Evolutionary conservation across 2,113 vertebrate genomes (phyloP), one percentile per base, ranked within the genome.

Genomic region (Anhinga rufa): DNA sequence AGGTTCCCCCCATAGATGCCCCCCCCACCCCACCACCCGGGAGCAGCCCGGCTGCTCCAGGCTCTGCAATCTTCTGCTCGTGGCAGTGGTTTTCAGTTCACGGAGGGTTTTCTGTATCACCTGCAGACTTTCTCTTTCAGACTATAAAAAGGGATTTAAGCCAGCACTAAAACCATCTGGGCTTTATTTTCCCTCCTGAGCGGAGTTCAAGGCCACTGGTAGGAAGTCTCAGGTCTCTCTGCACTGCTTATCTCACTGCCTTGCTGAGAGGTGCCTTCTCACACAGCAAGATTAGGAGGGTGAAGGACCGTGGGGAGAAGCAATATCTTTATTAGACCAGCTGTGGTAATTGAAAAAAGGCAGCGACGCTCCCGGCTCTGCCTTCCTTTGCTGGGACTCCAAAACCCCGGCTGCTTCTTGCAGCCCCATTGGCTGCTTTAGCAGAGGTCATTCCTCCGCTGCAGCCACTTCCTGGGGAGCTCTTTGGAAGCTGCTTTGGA

Each of bases 61-160:
- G 38, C 40, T 74, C 69, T 12, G 46, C 34, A 46, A 14, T 28
- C 62, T 88, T 65, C 71, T 77, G 17, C 94, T 79, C 0, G 0
- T 12, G 57, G 77, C 81, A 48, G n/a, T 14, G 14, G 51, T 38
- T 93, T 91, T 81, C 42, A 18, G 24, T 25, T 91, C 86, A 36
- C 7, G 0, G 1, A 83, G 51, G 28, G 3, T 25, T 95, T 89
- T 78, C 66, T 58, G 51, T 61, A 4, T 87, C 84, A 82, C 93
- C 72, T 86, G 54, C 46, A n/a, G 51, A 13, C 82, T 94, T 96
- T 95, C 93, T 64, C 86, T 89, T 95, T 58, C 84, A 24, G 71
- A 7, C 70, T 82, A 21, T 69, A 46, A 87, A 85, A 87, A 82
- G 22, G 78, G 66, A 91, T 91, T 93, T 46, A 77, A 81, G 79